Base-by-base conservation (phyloP, 1,140 invertebrate species). In the Calosoma granatense region DNA sequence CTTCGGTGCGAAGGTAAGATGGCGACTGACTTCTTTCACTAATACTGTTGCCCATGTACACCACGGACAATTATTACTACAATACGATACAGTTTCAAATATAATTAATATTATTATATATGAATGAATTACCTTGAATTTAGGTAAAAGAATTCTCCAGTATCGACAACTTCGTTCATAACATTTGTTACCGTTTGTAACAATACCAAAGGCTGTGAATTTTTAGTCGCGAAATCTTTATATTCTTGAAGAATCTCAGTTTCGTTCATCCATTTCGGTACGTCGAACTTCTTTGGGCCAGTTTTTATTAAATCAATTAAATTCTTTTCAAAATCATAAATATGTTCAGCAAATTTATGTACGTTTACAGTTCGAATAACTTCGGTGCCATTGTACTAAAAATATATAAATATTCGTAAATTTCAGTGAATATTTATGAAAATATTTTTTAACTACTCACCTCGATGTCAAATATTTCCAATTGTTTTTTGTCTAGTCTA, bases 191-290 rank as follows among this genome's bases (percentile, higher is more conserved):
- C 22, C n/a, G 51, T 53, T 2, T 53, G 20, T 6, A 53, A 53
- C 2, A 53, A 22, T 22, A 9, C 14, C 14, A 53, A 53, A 20
- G 22, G 22, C 23, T 53, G 14, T 53, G 9, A 9, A 53, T 53
- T 53, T 22, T 21, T 20, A 22, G 3, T 17, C 3, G 41, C 41
- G 41, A 11, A 47, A 12, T 9, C 17, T 47, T 47, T 47, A 17
- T 47, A 47, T 17, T 9, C 3, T 47, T 47, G 9, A 12, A 47
- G 17, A 17, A 47, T 47, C 4, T 47, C 41, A 11, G 41, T 47
- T 47, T 47, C 41, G 17, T 47, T 47, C 41, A 47, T 9, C 41
- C 41, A 47, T 47, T 47, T 47, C 17, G 41, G 41, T 6, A 47
- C 3, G 15, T 47, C 41, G 41, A 47, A 47, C 17, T 9, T 9